A percentile compares a stretch with the other conserved stretches of the same genome.
phyloP scores from a whole-genome alignment of 2,797 vertebrate species.

The Coracias cyanogaster region DNA sequence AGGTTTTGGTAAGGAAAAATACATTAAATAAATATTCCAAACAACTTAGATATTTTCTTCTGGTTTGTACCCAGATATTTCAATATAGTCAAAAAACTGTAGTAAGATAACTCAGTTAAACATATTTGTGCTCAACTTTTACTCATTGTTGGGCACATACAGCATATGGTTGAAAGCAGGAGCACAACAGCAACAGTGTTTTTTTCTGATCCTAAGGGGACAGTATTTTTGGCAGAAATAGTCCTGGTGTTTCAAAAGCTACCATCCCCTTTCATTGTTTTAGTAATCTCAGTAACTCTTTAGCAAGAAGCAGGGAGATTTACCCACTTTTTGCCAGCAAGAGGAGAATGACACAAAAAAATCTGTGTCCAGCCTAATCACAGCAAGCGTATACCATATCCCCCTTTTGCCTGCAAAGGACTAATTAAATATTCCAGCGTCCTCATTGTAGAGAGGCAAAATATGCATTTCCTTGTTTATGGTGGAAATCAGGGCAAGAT shows the following conservation, averaged over 20 bases:
- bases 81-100: background rate
- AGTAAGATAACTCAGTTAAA: background rate
- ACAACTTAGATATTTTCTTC: background rate
- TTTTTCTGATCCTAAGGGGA: background rate
- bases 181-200: background rate
- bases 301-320: background rate
- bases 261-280: background rate
- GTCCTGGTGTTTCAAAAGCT: background rate
- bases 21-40: background rate
- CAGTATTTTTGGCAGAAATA: slow-evolving; percentile 5
- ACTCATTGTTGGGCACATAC: background rate
- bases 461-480: background rate
- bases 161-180: background rate
- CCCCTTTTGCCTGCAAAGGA: background rate
- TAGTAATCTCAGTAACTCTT: background rate
- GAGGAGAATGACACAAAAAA: background rate
- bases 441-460: background rate
- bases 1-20: background rate
- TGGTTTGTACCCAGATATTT: background rate
- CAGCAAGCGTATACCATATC: background rate
- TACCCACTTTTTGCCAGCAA: background rate
- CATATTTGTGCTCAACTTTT: background rate
- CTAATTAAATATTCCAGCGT: background rate
- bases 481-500: background rate
- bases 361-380: background rate